Conservation (phyloP, 2,113 vertebrate species). For the Ictidomys tridecemlineatus region DNA sequence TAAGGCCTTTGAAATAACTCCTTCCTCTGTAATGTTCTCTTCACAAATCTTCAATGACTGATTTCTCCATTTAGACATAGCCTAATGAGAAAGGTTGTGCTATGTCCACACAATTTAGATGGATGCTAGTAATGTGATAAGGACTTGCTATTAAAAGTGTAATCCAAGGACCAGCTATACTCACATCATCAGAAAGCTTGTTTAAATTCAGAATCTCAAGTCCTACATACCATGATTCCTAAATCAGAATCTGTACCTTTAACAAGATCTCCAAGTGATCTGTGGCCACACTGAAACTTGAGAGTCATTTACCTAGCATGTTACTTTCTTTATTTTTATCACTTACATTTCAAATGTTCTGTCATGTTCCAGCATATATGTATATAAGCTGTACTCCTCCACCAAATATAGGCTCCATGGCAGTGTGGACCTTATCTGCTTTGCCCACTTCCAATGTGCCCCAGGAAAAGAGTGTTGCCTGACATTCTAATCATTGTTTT, state of each 20-base stretch:
- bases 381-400: not conserved
- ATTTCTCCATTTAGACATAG: not conserved
- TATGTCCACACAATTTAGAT: not conserved
- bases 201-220: not conserved
- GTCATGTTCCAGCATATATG: not conserved
- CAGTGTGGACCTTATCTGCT: not conserved
- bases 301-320: not conserved
- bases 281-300: not conserved
- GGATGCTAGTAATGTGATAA: not conserved
- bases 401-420: not conserved
- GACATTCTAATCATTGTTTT: not conserved
- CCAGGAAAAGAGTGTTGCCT: not conserved
- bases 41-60: not conserved
- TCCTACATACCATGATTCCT: rapidly evolving
- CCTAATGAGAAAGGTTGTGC: not conserved
- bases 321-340: not conserved
- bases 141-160: not conserved
- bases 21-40: not conserved
- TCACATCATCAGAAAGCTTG: not conserved
- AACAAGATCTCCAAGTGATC: not conserved
- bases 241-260: not conserved
- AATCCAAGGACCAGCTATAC: not conserved
- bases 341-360: not conserved
- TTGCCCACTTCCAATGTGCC: not conserved
- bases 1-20: not conserved